Evolutionary conservation across 2,113 vertebrate genomes (phyloP).

Genomic region (Elachura formosa): DNA sequence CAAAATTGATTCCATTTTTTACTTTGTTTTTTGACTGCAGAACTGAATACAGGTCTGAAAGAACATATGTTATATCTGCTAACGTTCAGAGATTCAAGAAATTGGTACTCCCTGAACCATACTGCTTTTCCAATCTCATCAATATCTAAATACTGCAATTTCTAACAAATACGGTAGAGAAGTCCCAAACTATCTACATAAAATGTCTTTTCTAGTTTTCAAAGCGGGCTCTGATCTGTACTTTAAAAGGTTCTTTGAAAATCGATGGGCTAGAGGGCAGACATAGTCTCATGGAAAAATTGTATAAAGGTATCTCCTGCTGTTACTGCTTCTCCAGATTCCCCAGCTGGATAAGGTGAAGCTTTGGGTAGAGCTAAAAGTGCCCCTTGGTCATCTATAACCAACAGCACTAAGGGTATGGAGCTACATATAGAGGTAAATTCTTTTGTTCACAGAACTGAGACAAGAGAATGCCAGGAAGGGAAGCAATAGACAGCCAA

Average conservation of each 20-base stretch:
- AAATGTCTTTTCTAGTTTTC: not conserved
- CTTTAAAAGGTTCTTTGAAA: not conserved
- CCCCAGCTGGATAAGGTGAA: not conserved
- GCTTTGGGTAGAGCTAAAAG: not conserved
- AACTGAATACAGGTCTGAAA: not conserved
- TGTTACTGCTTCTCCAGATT: not conserved
- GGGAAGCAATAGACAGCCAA: not conserved
- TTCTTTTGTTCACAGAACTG: not conserved
- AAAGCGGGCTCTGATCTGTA: not conserved
- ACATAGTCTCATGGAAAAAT: not conserved
- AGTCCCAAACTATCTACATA: not conserved
- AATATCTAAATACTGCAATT: not conserved
- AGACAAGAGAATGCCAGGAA: not conserved
- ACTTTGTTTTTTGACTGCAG: not conserved
- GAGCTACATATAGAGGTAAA: not conserved
- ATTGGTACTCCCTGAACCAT: not conserved
- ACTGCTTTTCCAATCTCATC: not conserved
- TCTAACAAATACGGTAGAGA: not conserved
- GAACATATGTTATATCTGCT: not conserved
- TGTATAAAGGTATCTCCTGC: not conserved
- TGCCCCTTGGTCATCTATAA: not conserved
- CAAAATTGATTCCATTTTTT: accelerated
- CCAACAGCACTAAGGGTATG: not conserved
- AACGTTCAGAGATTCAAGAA: not conserved
- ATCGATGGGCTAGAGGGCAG: not conserved